These are phyloP conservation scores for Molossus alvarezi DNA, from an alignment of 2,797 vertebrate genomes.

Conservation along the genomic window DNA sequence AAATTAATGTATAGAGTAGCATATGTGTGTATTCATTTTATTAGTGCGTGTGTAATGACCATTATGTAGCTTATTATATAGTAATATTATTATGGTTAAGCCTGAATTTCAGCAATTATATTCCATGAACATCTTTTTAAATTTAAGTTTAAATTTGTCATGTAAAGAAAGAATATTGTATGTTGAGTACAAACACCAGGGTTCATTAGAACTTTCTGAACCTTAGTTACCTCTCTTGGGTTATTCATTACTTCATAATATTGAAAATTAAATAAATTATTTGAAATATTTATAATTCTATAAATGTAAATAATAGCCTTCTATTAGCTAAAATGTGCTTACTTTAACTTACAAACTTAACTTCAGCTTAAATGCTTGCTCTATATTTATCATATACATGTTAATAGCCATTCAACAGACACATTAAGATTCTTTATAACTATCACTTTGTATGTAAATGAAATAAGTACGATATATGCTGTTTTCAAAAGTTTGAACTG, in stretches of 20 bases:
- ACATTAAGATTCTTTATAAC: neutral
- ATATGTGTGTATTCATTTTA: neutral
- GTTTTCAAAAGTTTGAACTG: slow-evolving; percentile 44
- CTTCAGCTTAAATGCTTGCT: slow-evolving; percentile 28
- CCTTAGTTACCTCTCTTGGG: neutral
- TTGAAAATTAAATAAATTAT: slow-evolving; percentile 54
- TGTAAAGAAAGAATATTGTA: neutral
- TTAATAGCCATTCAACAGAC: slow-evolving; percentile 46
- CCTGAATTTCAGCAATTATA: neutral
- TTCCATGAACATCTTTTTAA: neutral
- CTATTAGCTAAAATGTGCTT: slow-evolving; percentile 18
- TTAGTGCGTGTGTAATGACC: neutral
- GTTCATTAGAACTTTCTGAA: slow-evolving; percentile 29
- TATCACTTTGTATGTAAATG: slow-evolving; percentile 43
- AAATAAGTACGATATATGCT: slow-evolving; percentile 45
- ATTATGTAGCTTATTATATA: neutral
- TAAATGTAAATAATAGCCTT: slow-evolving; percentile 44
- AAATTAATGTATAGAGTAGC: neutral
- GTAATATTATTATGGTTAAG: neutral
- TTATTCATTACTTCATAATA: slow-evolving; percentile 33
- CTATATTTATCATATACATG: slow-evolving; percentile 17
- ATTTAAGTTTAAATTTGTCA: slow-evolving; percentile 16
- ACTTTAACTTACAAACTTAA: neutral
- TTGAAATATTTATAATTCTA: slow-evolving; percentile 57
- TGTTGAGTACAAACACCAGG: neutral